phyloP scores from a whole-genome alignment of 2,113 vertebrate genomes.

The Symphodus melops region DNA sequence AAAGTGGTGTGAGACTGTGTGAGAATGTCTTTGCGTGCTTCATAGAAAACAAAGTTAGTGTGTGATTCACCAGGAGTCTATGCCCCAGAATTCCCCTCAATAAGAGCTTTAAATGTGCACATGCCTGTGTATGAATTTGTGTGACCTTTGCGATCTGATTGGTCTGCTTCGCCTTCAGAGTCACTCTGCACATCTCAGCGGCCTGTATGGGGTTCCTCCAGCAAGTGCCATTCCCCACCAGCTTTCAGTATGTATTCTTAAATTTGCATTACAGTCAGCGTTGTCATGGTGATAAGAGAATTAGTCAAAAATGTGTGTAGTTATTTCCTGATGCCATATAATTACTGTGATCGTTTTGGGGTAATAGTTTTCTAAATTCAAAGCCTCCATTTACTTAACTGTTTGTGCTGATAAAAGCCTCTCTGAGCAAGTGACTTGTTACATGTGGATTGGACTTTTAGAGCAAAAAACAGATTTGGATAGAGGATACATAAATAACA shows the following conservation, averaged over 20 bases:
- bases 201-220: constrained; percentile 87
- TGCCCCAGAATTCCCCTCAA: constrained; percentile 44
- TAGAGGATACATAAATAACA: constrained; percentile 32
- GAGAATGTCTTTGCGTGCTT: constrained; percentile 66
- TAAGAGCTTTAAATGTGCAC: accelerated
- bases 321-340: constrained; percentile 10
- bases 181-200: constrained; percentile 90
- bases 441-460: neutral
- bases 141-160: constrained; percentile 34
- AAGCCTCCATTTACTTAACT: neutral
- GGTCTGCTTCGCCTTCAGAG: constrained; percentile 80
- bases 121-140: constrained; percentile 14
- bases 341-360: constrained; percentile 1
- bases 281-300: constrained; percentile 21
- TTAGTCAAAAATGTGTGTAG: constrained; percentile 4
- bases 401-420: neutral
- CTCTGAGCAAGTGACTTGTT: neutral
- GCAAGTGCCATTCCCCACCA: constrained; percentile 86
- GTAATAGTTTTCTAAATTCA: neutral
- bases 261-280: constrained; percentile 32
- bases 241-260: constrained; percentile 85
- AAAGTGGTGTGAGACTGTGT: constrained; percentile 62
- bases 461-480: neutral
- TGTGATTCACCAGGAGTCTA: constrained; percentile 63
- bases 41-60: constrained; percentile 31